These are phyloP conservation scores for Oxytorus armatus DNA, from an alignment of 2,888 invertebrate genomes.

Conservation along the genomic window DNA sequence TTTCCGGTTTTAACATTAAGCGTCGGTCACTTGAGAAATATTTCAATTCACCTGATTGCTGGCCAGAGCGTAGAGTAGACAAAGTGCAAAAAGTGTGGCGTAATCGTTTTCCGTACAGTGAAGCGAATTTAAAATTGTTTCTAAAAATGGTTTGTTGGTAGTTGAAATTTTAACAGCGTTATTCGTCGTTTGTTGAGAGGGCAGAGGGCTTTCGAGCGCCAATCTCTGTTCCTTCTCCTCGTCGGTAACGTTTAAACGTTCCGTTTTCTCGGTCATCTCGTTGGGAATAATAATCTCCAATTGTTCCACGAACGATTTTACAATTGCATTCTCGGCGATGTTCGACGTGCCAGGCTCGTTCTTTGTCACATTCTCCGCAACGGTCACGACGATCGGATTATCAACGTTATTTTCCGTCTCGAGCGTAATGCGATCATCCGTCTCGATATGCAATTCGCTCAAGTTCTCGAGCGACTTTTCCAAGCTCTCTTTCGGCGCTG, in stretches of 20 bases:
- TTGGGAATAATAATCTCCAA: slow-evolving; percentile 58
- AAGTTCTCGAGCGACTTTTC: slow-evolving; percentile 90
- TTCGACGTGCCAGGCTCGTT: slow-evolving; percentile 52
- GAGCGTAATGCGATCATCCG: slow-evolving; percentile 66
- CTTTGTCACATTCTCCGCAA: slow-evolving; percentile 9
- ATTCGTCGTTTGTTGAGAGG: slow-evolving; percentile 69
- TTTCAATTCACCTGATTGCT: slow-evolving; percentile 94
- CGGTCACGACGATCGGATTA: slow-evolving; percentile 30
- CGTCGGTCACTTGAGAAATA: slow-evolving; percentile 38
- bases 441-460: slow-evolving; percentile 71
- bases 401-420: slow-evolving; percentile 63
- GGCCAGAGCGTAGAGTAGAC: slow-evolving; percentile 96
- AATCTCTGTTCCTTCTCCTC: slow-evolving; percentile 93
- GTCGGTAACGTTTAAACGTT: slow-evolving; percentile 93
- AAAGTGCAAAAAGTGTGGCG: slow-evolving; percentile 94
- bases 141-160: slow-evolving; percentile 92
- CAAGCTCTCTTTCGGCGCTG: slow-evolving; percentile 90
- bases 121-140: slow-evolving; percentile 94
- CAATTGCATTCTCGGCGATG: background rate
- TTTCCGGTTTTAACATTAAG: background rate
- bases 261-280: slow-evolving; percentile 75
- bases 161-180: slow-evolving; percentile 81
- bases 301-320: slow-evolving; percentile 39
- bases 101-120: slow-evolving; percentile 98
- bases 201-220: slow-evolving; percentile 79